phyloP scores from a whole-genome alignment of 2,797 vertebrate species.

The Catamblyrhynchus diadema region DNA sequence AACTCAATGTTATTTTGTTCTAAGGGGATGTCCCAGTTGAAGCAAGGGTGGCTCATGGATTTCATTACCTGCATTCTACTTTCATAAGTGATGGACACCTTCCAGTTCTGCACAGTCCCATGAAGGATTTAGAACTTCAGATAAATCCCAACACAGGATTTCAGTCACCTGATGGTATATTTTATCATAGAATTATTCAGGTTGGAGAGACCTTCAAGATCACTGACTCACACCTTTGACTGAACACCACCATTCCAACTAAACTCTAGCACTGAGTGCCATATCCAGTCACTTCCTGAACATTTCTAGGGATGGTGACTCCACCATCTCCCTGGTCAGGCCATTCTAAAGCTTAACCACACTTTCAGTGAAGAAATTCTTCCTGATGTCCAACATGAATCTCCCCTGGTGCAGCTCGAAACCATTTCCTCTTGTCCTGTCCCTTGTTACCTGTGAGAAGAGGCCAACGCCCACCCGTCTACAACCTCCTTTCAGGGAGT shows the following conservation, averaged over 20 bases:
- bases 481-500: background rate
- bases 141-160: constrained; percentile 64
- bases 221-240: background rate
- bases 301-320: background rate
- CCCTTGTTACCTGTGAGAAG: background rate
- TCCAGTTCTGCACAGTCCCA: constrained; percentile 27
- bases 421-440: background rate
- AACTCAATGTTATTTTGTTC: background rate
- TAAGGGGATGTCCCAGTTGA: constrained; percentile 15
- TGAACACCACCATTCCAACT: background rate
- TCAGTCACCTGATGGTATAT: constrained; percentile 63
- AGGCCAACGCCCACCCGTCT: background rate
- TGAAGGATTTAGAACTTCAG: constrained; percentile 22
- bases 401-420: background rate
- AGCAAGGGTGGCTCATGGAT: background rate
- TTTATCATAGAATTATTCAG: background rate
- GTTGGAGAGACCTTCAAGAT: background rate
- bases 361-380: background rate
- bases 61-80: background rate
- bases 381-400: background rate
- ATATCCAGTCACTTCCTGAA: background rate
- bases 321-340: background rate
- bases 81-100: constrained; percentile 4
- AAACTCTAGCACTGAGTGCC: background rate
- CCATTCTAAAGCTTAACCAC: background rate